Base-by-base conservation (phyloP, 2,888 invertebrate species). In the Hoplodrina ambigua region DNA sequence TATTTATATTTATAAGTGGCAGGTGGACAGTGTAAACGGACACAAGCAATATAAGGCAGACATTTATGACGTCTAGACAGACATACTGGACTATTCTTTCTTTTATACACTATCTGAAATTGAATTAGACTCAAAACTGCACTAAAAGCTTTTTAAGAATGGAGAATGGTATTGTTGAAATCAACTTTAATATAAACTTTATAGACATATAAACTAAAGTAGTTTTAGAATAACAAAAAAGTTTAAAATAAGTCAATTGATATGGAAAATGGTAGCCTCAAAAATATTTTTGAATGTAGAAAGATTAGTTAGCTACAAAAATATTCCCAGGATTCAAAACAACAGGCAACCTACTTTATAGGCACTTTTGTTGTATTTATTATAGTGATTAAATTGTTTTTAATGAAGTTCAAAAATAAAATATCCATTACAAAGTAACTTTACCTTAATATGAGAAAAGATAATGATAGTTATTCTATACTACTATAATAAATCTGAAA, bases 51-150 rank as follows among this genome's bases (percentile, higher is more conserved):
- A 83, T 81, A 78, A 83, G 78, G 64, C 63, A 57, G 68, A 74
- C 78, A 46, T 72, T 74, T 82, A 76, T 75, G 75, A 68, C 41
- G 76, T 76, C 76, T 76, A 76, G 79, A 78, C 81, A 54, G 63
- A 64, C 37, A 25, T 44, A 46, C 59, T 52, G 63, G 37, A 57
- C 52, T 61, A 25, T 67, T 73, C 57, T 50, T 65, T 5, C 20
- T 67, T 67, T 74, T 11, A 41, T 37, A 66, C 13, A 33, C 19
- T n/a, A 20, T 56, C 19, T 67, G 20, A 19, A 63, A 69, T 50
- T 58, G 33, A 52, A 56, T 53, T 53, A 53, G 19, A 60, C n/a
- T 58, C 8, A 13, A 17, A 57, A 7, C n/a, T 61, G 55, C 17
- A 49, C 25, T 57, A 19, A 53, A 56, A 58, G 7, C 25, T 25